Base-by-base conservation (phyloP, 2,797 vertebrate genomes). In the Lophotriccus pileatus region DNA sequence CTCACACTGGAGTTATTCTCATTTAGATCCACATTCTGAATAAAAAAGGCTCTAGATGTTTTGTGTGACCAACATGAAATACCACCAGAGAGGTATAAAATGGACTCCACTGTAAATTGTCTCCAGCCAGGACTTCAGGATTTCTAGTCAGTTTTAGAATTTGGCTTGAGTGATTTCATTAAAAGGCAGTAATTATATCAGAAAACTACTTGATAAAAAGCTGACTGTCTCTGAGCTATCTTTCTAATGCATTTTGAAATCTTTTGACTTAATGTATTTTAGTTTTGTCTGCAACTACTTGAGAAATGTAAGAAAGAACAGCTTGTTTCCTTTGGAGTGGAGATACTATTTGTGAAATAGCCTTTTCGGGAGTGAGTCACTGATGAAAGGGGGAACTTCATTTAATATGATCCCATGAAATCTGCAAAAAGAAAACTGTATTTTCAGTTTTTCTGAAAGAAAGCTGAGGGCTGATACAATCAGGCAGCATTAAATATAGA, bases 311-410 rank as follows among this genome's bases (percentile, higher is more conserved):
- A 92, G 78, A 94, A 50, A 62, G 84, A 95, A 95, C 68, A 85
- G 72, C 72, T 94, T 95, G 72, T 91, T 92, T 94, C 82, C 68
- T 89, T 79, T 34, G 5, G 69, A 94, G 69, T 79, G 36, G 70
- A 93, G 74, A 84, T 66, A 37, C 41, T 84, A 8, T 90, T 91
- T 76, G 47, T 90, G 91, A 95, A 94, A 94, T 78, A 88, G 78
- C 67, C 69, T 94, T 93, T 94, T 39, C 75, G 67, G 37, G 66
- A 89, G 16, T 93, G 88, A 96, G 80, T 96, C 94, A 95, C 36
- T 88, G 79, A 62, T 90, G 49, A 87, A 88, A 87, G 39, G 22
- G 75, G 50, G 46, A 93, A 94, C 55, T 86, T 91, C 30, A 70
- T 89, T 90, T 93, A 87, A 77, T 90, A 52, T 85, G 53, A 63